These are phyloP conservation scores for Loripinus fragilis DNA, from an alignment of 2,888 invertebrate species.

Conservation along the genomic window DNA sequence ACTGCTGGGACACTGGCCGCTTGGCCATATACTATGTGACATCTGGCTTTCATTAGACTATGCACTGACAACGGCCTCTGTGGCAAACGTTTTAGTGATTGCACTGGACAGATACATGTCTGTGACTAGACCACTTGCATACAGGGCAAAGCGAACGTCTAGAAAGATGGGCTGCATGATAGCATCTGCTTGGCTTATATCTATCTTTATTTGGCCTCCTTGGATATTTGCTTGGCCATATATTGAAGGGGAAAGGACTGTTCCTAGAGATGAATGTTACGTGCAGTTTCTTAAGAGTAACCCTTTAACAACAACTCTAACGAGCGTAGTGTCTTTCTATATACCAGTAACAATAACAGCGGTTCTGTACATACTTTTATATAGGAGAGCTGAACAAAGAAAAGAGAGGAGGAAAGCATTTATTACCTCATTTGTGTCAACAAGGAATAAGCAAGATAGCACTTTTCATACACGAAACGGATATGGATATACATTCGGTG, in stretches of 20 bases:
- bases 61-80: background rate
- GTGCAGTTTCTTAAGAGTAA: background rate
- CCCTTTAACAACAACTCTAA: background rate
- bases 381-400: background rate
- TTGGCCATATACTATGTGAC: background rate
- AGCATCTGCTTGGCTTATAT: background rate
- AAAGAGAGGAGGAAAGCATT: background rate
- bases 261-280: background rate
- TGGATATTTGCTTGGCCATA: constrained; percentile 15
- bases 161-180: constrained; percentile 2
- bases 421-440: background rate
- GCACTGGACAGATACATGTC: constrained; percentile 1
- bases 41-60: constrained; percentile 2
- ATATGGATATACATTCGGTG: background rate
- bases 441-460: too few relatives aligned
- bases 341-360: background rate
- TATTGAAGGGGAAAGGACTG: background rate
- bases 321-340: background rate
- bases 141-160: background rate
- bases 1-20: background rate
- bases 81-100: background rate
- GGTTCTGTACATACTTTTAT: background rate
- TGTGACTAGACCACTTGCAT: background rate
- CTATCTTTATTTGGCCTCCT: constrained; percentile 2
- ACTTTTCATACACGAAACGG: background rate